These are phyloP conservation scores for Cataglyphis hispanica DNA, from an alignment of 1,140 invertebrate species.

Conservation along the genomic window DNA sequence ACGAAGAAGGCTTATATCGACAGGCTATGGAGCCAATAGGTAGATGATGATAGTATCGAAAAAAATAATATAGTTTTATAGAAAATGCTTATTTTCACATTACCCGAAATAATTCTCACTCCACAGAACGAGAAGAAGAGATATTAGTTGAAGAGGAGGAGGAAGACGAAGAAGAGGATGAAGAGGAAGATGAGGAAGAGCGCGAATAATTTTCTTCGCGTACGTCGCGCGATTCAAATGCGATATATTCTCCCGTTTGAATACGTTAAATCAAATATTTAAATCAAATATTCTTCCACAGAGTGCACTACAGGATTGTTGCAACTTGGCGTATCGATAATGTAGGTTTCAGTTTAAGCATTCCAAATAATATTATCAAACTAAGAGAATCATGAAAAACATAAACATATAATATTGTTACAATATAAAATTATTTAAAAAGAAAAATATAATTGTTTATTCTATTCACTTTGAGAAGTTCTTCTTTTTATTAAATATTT, in stretches of 20 bases:
- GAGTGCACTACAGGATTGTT: background rate
- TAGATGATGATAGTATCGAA: background rate
- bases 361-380: background rate
- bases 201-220: conserved; percentile 19
- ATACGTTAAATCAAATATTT: no score
- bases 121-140: conserved; percentile 36
- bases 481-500: background rate
- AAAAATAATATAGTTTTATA: background rate
- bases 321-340: background rate
- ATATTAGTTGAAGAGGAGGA: conserved; percentile 11
- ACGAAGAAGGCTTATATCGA: conserved; percentile 89
- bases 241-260: background rate
- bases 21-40: conserved; percentile 79
- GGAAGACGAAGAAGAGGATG: conserved; percentile 12
- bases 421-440: background rate
- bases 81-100: background rate
- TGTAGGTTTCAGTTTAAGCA: background rate
- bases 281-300: background rate
- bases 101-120: background rate
- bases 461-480: background rate
- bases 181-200: conserved; percentile 33
- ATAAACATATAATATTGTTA: background rate
- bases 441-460: background rate
- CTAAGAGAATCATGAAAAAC: background rate
- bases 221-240: background rate